Evolutionary conservation across 2,797 vertebrate genomes (phyloP).

Genomic region (Anas acuta): DNA sequence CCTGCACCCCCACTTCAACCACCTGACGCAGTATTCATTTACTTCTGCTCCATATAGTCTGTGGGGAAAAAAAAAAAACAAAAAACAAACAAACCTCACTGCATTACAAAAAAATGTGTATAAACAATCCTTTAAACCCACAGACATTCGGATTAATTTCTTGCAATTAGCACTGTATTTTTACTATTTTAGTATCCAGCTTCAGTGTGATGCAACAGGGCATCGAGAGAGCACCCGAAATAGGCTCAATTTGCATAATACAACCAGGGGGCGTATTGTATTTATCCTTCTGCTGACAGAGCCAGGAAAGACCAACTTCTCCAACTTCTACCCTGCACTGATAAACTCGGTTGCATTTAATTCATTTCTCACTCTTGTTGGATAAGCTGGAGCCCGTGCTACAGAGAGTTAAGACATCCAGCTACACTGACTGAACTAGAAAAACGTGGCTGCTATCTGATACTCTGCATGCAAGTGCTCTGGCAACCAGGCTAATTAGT

Average conservation of each 20-base stretch:
- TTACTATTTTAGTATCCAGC: not conserved
- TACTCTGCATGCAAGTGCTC: constrained; percentile 20
- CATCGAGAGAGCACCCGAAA: not conserved
- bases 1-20: not conserved
- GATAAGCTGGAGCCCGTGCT: not conserved
- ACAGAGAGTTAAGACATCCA: constrained; percentile 13
- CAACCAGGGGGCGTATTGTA: not conserved
- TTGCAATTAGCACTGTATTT: not conserved
- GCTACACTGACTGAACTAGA: not conserved
- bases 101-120: not conserved
- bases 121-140: not conserved
- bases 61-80: not conserved
- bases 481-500: constrained; percentile 50
- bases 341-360: not conserved
- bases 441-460: not conserved
- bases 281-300: not conserved
- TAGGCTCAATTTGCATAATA: not conserved
- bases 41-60: not conserved
- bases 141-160: not conserved
- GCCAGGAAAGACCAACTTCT: not conserved
- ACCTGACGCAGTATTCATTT: not conserved
- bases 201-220: not conserved
- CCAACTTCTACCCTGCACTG: not conserved
- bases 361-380: not conserved
- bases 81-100: not conserved